These are phyloP conservation scores for Norana najaformis DNA, from an alignment of 2,888 invertebrate genomes.

Conservation along the genomic window DNA sequence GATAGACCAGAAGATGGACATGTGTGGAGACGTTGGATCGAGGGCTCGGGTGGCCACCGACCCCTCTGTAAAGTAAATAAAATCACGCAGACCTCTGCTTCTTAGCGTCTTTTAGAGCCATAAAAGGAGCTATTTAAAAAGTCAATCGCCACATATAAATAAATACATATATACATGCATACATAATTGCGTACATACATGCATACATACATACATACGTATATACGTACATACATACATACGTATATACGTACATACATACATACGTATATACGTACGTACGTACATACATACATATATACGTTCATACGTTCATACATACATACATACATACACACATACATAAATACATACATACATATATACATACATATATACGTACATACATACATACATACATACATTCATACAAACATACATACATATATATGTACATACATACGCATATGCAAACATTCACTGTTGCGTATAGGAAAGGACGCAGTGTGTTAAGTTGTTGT, in stretches of 20 bases:
- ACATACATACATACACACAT: too few relatives aligned
- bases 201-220: background rate
- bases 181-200: background rate
- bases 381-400: background rate
- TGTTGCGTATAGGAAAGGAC: too few relatives aligned
- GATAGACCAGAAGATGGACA: background rate
- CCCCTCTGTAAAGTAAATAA: too few relatives aligned
- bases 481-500: too few relatives aligned
- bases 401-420: background rate
- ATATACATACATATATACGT: background rate
- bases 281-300: constrained; percentile 5
- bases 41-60: background rate
- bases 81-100: background rate
- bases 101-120: background rate
- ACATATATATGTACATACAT: background rate
- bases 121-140: background rate
- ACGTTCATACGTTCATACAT: background rate
- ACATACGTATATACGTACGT: background rate
- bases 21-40: background rate
- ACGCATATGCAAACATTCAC: too few relatives aligned
- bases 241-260: background rate
- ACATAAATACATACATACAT: too few relatives aligned
- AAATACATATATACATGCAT: background rate
- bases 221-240: background rate
- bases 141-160: background rate